Base-by-base conservation (phyloP, 2,113 vertebrate species). In the Rhodinocichla rosea region DNA sequence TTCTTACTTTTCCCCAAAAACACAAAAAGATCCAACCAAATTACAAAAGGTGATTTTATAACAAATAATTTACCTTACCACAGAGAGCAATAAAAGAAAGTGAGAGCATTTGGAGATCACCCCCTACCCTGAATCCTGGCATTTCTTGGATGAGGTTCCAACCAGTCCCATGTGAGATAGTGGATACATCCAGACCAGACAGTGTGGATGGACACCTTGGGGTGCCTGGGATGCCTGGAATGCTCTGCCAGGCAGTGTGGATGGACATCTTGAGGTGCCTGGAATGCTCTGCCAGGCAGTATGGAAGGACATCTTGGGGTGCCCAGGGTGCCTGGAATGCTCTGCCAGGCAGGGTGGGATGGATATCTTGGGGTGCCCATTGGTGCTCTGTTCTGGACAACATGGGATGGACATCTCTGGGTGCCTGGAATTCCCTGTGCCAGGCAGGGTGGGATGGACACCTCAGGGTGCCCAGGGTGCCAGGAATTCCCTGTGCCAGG, bases 161-260 rank as follows among this genome's bases (percentile, higher is more conserved):
- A 15, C 27, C 1, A 17, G 6, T 23, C 22, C 40, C 30, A 2
- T 11, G 9, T 18, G 9, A 35, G 35, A 7, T 0, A 1, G n/a
- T 3, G 24, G 57, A 47, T 5, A 0, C 52, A 32, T 15, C 56
- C 2, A 0, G 82, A 24, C 4, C 19, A 2, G 84, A 70, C 30
- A 55, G 81, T 0, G 0, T n/a, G 53, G 35, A 65, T 39, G 82
- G 44, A n/a, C n/a, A 85, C 7, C 50, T 55, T 6, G 2, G 39
- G 33, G 27, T 71, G 47, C 22, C 22, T 18, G 27, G 47, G 47
- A 26, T 71, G 12, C 44, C 35, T 23, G 55, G 65, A 23, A n/a
- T 42, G 8, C 37, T 44, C 13, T 83, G 39, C 32, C 19, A 24
- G 80, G 53, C 37, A 52, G 65, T 0, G 2, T 52, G 49, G 33